phyloP scores from a whole-genome alignment of 2,888 invertebrate species.

The Machimus atricapillus region DNA sequence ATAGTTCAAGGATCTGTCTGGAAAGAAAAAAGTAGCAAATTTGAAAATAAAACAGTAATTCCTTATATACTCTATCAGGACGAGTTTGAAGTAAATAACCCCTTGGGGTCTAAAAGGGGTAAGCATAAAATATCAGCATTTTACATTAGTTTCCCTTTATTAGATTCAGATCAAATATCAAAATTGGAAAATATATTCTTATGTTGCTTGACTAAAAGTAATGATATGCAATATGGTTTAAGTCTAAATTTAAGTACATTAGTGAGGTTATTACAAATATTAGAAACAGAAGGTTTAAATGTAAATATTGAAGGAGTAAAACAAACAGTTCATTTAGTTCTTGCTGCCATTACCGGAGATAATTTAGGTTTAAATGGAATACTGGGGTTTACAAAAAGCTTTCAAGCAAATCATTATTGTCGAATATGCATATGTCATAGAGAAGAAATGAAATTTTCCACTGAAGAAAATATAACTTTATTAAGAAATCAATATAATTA shows the following conservation, averaged over 20 bases:
- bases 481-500: constrained; percentile 40
- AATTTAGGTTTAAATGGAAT: no score
- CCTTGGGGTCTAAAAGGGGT: constrained; percentile 34
- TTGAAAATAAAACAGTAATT: constrained; percentile 13
- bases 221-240: background rate
- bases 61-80: constrained; percentile 42
- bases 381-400: background rate
- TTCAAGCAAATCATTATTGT: constrained; percentile 4
- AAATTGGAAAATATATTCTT: constrained; percentile 41
- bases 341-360: background rate
- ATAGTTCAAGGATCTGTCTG: constrained; percentile 14
- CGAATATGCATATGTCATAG: constrained; percentile 43
- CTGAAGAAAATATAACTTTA: constrained; percentile 23
- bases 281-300: constrained; percentile 33
- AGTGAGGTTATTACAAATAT: constrained; percentile 7
- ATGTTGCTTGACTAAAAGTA: constrained; percentile 22
- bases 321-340: constrained; percentile 42
- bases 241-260: constrained; percentile 4
- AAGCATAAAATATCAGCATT: constrained; percentile 34
- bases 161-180: constrained; percentile 21
- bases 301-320: background rate
- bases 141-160: constrained; percentile 34
- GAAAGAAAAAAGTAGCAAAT: background rate
- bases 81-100: constrained; percentile 40
- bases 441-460: constrained; percentile 37